phyloP scores from a whole-genome alignment of 1,140 invertebrate genomes.

The Trialeurodes vaporariorum region DNA sequence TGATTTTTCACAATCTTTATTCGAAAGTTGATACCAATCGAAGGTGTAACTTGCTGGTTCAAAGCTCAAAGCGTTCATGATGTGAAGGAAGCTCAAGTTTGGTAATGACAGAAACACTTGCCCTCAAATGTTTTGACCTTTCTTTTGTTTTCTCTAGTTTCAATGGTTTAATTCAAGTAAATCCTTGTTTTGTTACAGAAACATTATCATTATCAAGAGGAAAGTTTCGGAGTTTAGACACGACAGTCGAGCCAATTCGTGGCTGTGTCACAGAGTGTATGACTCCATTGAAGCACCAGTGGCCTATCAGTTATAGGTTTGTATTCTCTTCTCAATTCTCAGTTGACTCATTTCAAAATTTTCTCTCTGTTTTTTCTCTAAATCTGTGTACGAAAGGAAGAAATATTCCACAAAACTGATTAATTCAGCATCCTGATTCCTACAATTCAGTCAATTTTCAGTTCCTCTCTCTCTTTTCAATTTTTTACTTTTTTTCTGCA shows the following conservation, averaged over 20 bases:
- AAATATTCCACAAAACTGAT: background rate
- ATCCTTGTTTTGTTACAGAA: constrained; percentile 23
- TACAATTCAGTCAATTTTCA: constrained; percentile 9
- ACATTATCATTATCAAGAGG: constrained; percentile 28
- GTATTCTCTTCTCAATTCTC: background rate
- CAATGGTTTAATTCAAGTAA: too few species aligned
- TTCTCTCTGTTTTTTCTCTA: constrained; percentile 5
- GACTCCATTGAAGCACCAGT: constrained; percentile 29
- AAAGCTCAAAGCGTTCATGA: too few species aligned
- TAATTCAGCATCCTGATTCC: background rate
- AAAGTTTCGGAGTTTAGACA: constrained; percentile 27
- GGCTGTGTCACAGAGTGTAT: constrained; percentile 30
- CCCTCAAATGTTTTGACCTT: too few species aligned
- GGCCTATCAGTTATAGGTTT: constrained; percentile 28
- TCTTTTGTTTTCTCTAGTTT: too few species aligned
- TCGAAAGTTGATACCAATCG: too few species aligned
- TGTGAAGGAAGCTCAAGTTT: too few species aligned
- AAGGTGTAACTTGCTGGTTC: too few species aligned
- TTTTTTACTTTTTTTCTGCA: too few species aligned
- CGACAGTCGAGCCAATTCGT: constrained; percentile 28
- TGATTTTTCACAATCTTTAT: too few species aligned
- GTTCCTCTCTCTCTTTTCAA: constrained; percentile 2
- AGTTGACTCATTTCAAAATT: constrained; percentile 5
- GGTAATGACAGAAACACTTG: too few species aligned
- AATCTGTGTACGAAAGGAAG: constrained; percentile 15